A percentile compares a stretch with the other conserved stretches of the same genome.
phyloP scores from a whole-genome alignment of 2,113 vertebrate species.

The Misgurnus mizolepis region DNA sequence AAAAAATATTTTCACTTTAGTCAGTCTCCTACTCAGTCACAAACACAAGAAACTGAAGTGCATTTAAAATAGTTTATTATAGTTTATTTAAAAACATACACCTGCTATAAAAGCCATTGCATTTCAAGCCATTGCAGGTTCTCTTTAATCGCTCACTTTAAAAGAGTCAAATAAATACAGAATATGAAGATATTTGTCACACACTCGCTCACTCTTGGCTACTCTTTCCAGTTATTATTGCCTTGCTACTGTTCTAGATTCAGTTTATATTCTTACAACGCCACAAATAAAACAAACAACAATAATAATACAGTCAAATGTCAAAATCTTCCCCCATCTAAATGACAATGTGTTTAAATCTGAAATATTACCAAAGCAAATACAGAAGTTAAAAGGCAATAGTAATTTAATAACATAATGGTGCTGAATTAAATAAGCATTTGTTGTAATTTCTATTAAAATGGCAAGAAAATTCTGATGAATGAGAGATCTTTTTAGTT shows the following conservation, averaged over 20 bases:
- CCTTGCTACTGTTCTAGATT: conserved; percentile 5
- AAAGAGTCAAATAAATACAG: conserved; percentile 86
- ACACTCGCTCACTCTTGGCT: conserved; percentile 49
- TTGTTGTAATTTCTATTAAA: not conserved
- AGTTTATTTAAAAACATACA: conserved; percentile 99
- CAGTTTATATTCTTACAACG: conserved; percentile 17
- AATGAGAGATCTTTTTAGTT: not conserved
- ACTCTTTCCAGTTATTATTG: conserved; percentile 38
- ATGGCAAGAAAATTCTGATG: not conserved
- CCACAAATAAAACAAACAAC: conserved; percentile 25
- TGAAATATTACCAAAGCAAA: conserved; percentile 19
- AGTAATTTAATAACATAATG: not conserved
- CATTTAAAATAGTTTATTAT: conserved; percentile 73
- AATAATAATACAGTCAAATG: not conserved
- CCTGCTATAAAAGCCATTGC: conserved; percentile 94
- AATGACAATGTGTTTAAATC: conserved; percentile 20
- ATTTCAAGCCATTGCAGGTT: conserved; percentile 67
- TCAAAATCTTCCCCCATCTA: not conserved
- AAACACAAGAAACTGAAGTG: conserved; percentile 16
- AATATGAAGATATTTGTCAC: conserved; percentile 71
- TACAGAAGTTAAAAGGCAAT: conserved; percentile 3
- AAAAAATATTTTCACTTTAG: not conserved
- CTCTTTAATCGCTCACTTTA: conserved; percentile 69
- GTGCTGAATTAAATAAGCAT: not conserved
- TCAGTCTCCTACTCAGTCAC: not conserved